Evolutionary conservation across 2,797 vertebrate genomes (phyloP), one percentile per base, ranked within the genome.

Genomic region (Coranthus polyacanthus): DNA sequence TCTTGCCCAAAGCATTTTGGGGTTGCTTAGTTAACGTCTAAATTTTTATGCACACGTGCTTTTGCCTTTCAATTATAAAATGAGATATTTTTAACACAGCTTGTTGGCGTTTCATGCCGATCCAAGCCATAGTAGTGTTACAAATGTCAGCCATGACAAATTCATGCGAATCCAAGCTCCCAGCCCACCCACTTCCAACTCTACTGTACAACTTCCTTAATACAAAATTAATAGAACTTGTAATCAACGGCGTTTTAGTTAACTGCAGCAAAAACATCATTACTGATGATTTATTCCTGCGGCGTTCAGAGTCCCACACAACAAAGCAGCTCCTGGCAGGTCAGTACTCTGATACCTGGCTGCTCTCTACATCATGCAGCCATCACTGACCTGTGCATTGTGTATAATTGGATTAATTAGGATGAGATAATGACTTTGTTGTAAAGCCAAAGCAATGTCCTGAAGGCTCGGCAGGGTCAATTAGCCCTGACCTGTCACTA

Each of bases 341-440:
- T 79, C 54, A 55, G 47, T 13, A 0, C 58, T 71, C 12, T 39
- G 54, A 53, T 55, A 37, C 63, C 42, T 57, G 12, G 12, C 5
- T 53, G 29, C 41, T 43, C 43, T n/a, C 51, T 46, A 24, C 70
- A 60, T 63, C 47, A 43, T 46, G 26, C 52, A 46, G 49, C 43
- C 44, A 72, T 69, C 53, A 43, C 34, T 82, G 69, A 87, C 76
- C 77, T 76, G 47, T 52, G 72, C 41, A 24, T 67, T 61, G 15
- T 17, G 62, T 66, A n/a, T 83, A 74, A 81, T 78, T 65, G 58
- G 61, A 78, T 83, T 88, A 79, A 88, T 88, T 74, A 84, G 71
- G 15, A 67, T 13, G 59, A 67, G 56, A 79, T 86, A 83, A 87
- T 83, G 34, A 74, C 66, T 85, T 72, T 84, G 70, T 71, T 76